A percentile compares a stretch with the other conserved stretches of the same genome.
These are phyloP conservation scores for Chiroxiphia lanceolata DNA, from an alignment of 2,797 vertebrate species.

Conservation along the genomic window DNA sequence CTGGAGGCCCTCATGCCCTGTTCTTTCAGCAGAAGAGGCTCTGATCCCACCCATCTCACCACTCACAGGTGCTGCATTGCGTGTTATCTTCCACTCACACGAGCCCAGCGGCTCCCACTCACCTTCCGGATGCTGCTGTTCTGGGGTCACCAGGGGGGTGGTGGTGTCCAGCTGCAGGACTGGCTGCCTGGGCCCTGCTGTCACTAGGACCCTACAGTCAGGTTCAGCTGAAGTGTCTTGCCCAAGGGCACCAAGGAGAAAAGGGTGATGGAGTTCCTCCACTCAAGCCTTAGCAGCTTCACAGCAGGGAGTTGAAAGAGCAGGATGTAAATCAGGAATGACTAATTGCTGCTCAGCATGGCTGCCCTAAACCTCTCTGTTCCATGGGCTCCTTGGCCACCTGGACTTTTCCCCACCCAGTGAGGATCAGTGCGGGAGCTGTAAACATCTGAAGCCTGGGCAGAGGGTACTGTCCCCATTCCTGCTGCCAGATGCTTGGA, in stretches of 20 bases:
- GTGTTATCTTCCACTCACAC: rapidly evolving
- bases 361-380: background rate
- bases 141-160: rapidly evolving
- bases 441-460: background rate
- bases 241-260: conserved; percentile 19
- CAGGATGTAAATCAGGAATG: conserved; percentile 48
- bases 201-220: background rate
- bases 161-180: background rate
- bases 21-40: background rate
- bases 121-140: background rate
- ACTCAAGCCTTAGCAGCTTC: conserved; percentile 19
- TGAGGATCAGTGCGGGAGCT: background rate
- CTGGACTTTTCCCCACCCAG: background rate
- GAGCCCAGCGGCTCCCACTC: no score
- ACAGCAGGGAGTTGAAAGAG: conserved; percentile 37
- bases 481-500: rapidly evolving
- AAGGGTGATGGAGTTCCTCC: background rate
- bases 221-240: conserved; percentile 20
- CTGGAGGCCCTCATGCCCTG: background rate
- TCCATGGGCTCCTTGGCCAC: background rate
- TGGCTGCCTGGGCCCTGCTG: background rate
- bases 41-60: background rate
- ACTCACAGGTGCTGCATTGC: rapidly evolving
- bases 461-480: rapidly evolving
- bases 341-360: conserved; percentile 1